Conservation (phyloP, 2,113 vertebrate species). For the Lonchura striata region DNA sequence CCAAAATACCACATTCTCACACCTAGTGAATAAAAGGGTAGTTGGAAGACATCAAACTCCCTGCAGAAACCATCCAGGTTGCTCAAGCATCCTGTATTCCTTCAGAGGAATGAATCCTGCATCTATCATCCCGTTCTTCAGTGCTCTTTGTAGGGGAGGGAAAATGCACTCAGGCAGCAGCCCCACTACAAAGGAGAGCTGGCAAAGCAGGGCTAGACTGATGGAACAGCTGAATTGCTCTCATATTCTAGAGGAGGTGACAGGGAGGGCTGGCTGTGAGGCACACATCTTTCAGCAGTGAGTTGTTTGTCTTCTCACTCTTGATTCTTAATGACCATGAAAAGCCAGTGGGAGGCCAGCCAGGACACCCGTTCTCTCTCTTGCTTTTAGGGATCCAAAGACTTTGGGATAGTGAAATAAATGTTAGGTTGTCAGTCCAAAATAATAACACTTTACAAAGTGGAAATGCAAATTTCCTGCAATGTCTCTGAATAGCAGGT, state of each 20-base stretch:
- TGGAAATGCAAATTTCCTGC: constrained; percentile 73
- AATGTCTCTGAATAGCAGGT: constrained; percentile 68
- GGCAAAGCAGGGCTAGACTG: background rate
- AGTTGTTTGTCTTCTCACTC: background rate
- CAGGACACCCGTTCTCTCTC: background rate
- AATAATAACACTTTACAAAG: constrained; percentile 55
- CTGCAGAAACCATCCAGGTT: background rate
- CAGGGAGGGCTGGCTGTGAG: background rate
- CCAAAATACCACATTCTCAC: constrained; percentile 20
- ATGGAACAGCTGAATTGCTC: background rate
- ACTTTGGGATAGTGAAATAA: constrained; percentile 25
- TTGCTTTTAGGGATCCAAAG: constrained; percentile 1
- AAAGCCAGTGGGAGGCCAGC: background rate
- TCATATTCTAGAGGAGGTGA: background rate
- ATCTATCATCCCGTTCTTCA: background rate
- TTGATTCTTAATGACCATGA: constrained; percentile 41
- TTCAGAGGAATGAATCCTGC: constrained; percentile 8
- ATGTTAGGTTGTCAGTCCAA: constrained; percentile 32
- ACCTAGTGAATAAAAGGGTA: background rate
- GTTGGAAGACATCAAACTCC: background rate
- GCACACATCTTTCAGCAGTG: background rate
- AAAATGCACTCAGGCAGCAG: background rate
- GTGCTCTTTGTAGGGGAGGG: background rate
- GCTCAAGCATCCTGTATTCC: background rate
- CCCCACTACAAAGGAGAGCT: background rate